These are phyloP conservation scores for Drosophila prosaltans DNA, from an alignment of 1,140 invertebrate genomes.

Conservation along the genomic window DNA sequence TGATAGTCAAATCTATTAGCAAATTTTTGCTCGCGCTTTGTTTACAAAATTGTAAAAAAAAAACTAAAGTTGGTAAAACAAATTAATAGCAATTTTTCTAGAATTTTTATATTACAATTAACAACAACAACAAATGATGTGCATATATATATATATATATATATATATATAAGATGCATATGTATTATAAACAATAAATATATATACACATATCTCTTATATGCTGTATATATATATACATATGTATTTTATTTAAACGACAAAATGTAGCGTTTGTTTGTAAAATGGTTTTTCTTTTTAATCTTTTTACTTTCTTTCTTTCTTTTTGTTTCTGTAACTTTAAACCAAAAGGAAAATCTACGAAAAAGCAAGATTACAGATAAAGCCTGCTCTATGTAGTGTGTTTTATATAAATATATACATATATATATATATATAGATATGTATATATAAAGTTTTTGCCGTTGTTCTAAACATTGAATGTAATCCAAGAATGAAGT, in stretches of 20 bases:
- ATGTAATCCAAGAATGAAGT: slow-evolving; percentile 61
- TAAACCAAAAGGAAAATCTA: neutral
- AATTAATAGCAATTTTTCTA: slow-evolving; percentile 81
- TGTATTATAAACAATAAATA: slow-evolving; percentile 47
- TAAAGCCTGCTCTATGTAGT: slow-evolving; percentile 70
- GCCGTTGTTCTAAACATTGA: slow-evolving; percentile 68
- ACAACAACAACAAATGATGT: slow-evolving; percentile 25
- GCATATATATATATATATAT: slow-evolving; percentile 30
- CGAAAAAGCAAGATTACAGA: slow-evolving; percentile 30
- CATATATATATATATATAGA: slow-evolving; percentile 55
- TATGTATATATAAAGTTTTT: slow-evolving; percentile 53
- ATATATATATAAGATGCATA: slow-evolving; percentile 52
- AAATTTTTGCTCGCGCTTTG: slow-evolving; percentile 81
- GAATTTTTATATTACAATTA: slow-evolving; percentile 80
- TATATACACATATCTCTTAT: slow-evolving; percentile 51
- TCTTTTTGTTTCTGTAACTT: slow-evolving; percentile 35
- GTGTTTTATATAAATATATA: slow-evolving; percentile 69
- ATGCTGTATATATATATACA: slow-evolving; percentile 58
- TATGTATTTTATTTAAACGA: slow-evolving; percentile 62
- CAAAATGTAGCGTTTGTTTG: slow-evolving; percentile 64
- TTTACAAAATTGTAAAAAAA: slow-evolving; percentile 60
- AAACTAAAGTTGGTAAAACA: slow-evolving; percentile 55
- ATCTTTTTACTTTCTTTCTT: slow-evolving; percentile 28
- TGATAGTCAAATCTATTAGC: slow-evolving; percentile 80
- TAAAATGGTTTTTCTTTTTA: slow-evolving; percentile 24